Conservation (phyloP, 1,140 invertebrate species). For the Psilanteris sp. region DNA sequence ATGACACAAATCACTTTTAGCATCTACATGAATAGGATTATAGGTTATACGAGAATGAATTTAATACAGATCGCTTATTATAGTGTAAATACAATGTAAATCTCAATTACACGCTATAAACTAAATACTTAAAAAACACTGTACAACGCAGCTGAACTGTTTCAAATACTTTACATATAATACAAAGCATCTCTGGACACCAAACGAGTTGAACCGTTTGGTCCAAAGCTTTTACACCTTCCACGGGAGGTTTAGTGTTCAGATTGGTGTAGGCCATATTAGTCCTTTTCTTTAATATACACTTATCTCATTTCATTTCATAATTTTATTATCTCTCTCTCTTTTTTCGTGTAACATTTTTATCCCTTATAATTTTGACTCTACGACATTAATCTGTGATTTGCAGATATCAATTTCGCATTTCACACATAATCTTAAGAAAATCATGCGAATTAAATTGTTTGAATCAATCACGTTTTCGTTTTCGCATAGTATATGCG, state of each 20-base stretch:
- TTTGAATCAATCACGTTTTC: no score
- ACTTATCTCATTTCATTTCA: conserved; percentile 44
- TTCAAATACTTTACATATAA: conserved; percentile 80
- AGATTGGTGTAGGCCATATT: conserved; percentile 58
- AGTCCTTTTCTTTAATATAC: conserved; percentile 43
- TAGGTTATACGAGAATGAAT: conserved; percentile 80
- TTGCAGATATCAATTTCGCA: no score
- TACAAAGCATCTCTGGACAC: conserved; percentile 76
- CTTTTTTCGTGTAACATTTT: not conserved
- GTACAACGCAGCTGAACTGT: conserved; percentile 80
- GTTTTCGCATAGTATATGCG: conserved; percentile 23
- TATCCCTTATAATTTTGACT: not conserved
- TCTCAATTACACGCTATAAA: conserved; percentile 80
- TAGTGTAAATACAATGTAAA: conserved; percentile 79
- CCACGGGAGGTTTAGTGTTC: conserved; percentile 65
- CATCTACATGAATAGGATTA: conserved; percentile 80
- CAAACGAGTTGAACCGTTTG: conserved; percentile 64
- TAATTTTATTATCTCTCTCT: conserved; percentile 7
- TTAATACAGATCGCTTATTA: conserved; percentile 80
- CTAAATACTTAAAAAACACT: conserved; percentile 81
- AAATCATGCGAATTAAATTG: no score
- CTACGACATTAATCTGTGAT: no score
- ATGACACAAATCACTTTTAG: conserved; percentile 81
- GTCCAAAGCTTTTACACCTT: conserved; percentile 61
- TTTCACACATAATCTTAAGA: no score